These are phyloP conservation scores for Podabrus alpinus DNA, from an alignment of 2,888 invertebrate genomes.

Conservation along the genomic window DNA sequence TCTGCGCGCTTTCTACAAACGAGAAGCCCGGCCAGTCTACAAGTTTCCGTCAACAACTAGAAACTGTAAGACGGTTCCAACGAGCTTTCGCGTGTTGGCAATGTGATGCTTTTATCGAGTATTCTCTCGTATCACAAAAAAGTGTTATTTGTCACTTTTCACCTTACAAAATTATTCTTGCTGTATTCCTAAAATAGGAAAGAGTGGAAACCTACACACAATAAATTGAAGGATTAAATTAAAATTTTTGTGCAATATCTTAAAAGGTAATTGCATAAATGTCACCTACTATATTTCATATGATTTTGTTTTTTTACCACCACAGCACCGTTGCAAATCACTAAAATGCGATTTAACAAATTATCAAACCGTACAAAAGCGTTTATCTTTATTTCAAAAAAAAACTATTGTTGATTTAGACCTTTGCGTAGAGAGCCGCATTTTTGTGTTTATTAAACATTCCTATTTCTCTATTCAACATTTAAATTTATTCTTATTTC, in stretches of 20 bases:
- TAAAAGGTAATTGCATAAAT: constrained; percentile 12
- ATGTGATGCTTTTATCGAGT: constrained; percentile 31
- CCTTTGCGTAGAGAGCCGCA: neutral
- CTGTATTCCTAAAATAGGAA: neutral
- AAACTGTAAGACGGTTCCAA: constrained; percentile 23
- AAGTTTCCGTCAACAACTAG: constrained; percentile 35
- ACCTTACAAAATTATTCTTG: neutral
- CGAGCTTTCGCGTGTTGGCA: constrained; percentile 31
- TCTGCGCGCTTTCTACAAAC: constrained; percentile 42
- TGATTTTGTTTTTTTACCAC: neutral
- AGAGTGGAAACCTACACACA: neutral
- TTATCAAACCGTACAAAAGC: neutral
- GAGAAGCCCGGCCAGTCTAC: constrained; percentile 43
- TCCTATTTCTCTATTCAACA: neutral
- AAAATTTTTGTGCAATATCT: constrained; percentile 7
- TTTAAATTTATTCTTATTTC: neutral
- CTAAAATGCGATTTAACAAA: neutral
- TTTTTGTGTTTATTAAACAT: neutral
- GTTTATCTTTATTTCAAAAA: neutral
- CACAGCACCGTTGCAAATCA: neutral
- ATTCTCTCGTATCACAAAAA: constrained; percentile 3
- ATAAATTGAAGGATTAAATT: constrained; percentile 2
- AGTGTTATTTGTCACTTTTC: constrained; percentile 8
- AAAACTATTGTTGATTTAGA: neutral
- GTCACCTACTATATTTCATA: neutral